Conservation (phyloP, 2,113 vertebrate genomes). For the Glareola pratincola region DNA sequence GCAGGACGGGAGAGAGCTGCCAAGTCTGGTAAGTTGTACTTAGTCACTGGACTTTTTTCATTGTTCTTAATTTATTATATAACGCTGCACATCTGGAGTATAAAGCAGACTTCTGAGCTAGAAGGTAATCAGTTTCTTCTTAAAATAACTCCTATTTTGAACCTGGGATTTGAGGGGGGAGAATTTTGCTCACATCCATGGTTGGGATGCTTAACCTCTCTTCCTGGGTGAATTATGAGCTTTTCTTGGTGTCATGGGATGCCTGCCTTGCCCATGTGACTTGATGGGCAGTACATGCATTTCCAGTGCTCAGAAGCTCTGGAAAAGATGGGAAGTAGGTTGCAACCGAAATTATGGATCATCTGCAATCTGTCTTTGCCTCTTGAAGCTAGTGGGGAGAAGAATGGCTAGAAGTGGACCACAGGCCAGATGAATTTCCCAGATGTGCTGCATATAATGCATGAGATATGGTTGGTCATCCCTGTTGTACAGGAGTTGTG, state of each 20-base stretch:
- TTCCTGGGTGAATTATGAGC: neutral
- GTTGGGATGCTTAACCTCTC: neutral
- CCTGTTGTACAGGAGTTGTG: neutral
- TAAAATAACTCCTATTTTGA: neutral
- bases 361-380: neutral
- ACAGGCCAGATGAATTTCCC: neutral
- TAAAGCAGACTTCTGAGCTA: neutral
- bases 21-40: constrained; percentile 56
- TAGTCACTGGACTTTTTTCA: constrained; percentile 7
- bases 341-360: neutral
- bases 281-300: rapidly evolving
- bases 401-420: neutral
- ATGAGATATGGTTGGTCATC: neutral
- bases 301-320: neutral
- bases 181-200: neutral
- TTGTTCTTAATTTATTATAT: neutral
- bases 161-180: rapidly evolving
- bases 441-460: neutral
- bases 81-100: neutral
- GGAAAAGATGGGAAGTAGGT: neutral
- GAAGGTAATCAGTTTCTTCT: neutral
- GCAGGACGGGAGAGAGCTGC: constrained; percentile 67
- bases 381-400: neutral
- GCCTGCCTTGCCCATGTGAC: neutral
- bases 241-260: neutral